Evolutionary conservation across 2,797 vertebrate genomes (phyloP).

Genomic region (Chaetodon trifasciatus): DNA sequence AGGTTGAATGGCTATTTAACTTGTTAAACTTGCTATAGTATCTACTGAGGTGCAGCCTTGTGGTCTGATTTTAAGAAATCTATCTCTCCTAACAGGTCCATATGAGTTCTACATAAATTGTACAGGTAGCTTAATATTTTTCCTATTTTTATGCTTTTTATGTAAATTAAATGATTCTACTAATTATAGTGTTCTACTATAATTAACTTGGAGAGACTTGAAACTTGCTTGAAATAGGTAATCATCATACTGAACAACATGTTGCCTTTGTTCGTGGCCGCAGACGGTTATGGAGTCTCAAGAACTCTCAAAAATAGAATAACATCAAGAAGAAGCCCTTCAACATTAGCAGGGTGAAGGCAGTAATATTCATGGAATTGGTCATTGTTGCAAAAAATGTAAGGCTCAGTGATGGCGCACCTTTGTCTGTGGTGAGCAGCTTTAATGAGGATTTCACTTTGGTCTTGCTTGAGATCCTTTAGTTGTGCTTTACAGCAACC

Average conservation of each 20-base stretch:
- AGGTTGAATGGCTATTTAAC: too few relatives aligned
- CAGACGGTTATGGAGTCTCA: neutral
- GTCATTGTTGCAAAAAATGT: neutral
- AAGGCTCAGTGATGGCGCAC: neutral
- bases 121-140: neutral
- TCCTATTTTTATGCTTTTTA: neutral
- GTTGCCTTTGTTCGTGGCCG: neutral
- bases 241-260: constrained; percentile 2
- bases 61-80: neutral
- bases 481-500: neutral
- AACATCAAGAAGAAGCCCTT: neutral
- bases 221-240: neutral
- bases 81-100: neutral
- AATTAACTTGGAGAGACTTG: neutral
- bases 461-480: neutral
- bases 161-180: neutral
- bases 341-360: neutral
- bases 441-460: neutral
- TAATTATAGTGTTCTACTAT: neutral
- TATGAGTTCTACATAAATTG: neutral
- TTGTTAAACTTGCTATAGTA: too few relatives aligned
- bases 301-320: constrained; percentile 2
- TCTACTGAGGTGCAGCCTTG: neutral
- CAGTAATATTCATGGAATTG: constrained; percentile 1
- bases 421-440: neutral